phyloP scores from a whole-genome alignment of 2,888 invertebrate genomes.

The Hylaea fasciaria region DNA sequence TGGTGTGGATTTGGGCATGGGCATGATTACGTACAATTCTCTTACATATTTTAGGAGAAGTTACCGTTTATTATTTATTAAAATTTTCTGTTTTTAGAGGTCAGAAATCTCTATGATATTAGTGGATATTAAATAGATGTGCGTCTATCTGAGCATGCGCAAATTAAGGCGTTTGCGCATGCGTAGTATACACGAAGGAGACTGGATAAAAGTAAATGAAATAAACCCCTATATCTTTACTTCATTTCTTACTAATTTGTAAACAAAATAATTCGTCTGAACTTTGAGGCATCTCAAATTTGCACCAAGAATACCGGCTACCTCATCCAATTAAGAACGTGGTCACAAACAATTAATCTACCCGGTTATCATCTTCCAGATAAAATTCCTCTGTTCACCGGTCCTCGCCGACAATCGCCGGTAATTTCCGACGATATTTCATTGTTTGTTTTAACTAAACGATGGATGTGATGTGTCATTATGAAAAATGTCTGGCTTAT shows the following conservation, averaged over 20 bases:
- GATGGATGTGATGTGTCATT: constrained; percentile 54
- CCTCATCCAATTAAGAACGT: constrained; percentile 36
- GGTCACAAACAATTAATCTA: constrained; percentile 36
- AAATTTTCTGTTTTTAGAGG: too few relatives aligned
- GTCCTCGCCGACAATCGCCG: constrained; percentile 21
- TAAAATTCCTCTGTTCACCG: constrained; percentile 36
- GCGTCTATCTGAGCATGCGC: too few relatives aligned
- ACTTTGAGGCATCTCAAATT: constrained; percentile 26
- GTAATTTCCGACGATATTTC: constrained; percentile 31
- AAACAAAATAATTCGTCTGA: constrained; percentile 24
- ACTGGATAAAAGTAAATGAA: constrained; percentile 4
- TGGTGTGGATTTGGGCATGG: too few relatives aligned
- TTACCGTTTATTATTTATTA: too few relatives aligned
- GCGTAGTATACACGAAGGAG: not conserved
- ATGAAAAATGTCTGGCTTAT: constrained; percentile 51
- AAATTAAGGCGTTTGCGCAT: too few relatives aligned
- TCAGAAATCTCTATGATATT: too few relatives aligned
- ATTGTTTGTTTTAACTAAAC: constrained; percentile 44
- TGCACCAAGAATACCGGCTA: constrained; percentile 13
- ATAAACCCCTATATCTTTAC: not conserved
- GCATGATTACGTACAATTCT: too few relatives aligned
- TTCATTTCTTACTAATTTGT: constrained; percentile 9
- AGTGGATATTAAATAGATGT: too few relatives aligned
- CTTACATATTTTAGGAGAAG: too few relatives aligned
- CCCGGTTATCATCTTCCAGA: constrained; percentile 36